Base-by-base conservation (phyloP, 2,113 vertebrate species). In the Ammodytes dubius region DNA sequence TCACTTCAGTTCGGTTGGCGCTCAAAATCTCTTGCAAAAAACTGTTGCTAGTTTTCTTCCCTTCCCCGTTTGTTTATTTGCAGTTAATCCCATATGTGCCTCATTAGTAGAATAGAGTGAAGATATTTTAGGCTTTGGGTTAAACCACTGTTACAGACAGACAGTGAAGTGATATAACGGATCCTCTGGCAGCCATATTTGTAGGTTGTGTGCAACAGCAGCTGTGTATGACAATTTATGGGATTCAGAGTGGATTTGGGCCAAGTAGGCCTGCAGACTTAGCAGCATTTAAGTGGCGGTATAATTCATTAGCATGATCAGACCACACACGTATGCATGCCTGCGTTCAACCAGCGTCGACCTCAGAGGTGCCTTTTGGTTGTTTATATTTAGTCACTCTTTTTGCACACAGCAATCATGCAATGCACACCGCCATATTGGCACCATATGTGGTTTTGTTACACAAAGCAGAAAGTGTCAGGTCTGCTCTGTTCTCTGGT, bases 381-480 rank as follows among this genome's bases (percentile, higher is more conserved):
- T 58, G 15, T 27, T 1, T 15, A 2, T 49, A 9, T 37, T 68
- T 71, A 71, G 47, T 39, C 27, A 2, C 42, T 49, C 3, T 11
- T 4, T 53, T 39, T 70, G 37, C 40, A 68, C 42, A 35, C 52
- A 50, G 15, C 35, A 75, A 12, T 67, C 63, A 79, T 40, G 67
- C 45, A 15, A 39, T 66, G 58, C 58, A n/a, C 66, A n/a, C 66
- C 71, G 63, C 52, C 82, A 85, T 68, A 59, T 56, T 87, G 75
- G 77, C 73, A 63, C 77, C 89, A 88, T 81, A 88, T 90, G 88
- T 83, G 68, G 61, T 72, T 81, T 64, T 52, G 57, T 39, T 27
- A 27, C 27, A 27, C 27, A 27, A 27, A 27, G 57, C 73, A 68
- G 77, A 54, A 17, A 67, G 77, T 74, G 19, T 72, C 54, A 63